Conservation (phyloP, 2,113 vertebrate genomes). For the Hypanus sabinus region DNA sequence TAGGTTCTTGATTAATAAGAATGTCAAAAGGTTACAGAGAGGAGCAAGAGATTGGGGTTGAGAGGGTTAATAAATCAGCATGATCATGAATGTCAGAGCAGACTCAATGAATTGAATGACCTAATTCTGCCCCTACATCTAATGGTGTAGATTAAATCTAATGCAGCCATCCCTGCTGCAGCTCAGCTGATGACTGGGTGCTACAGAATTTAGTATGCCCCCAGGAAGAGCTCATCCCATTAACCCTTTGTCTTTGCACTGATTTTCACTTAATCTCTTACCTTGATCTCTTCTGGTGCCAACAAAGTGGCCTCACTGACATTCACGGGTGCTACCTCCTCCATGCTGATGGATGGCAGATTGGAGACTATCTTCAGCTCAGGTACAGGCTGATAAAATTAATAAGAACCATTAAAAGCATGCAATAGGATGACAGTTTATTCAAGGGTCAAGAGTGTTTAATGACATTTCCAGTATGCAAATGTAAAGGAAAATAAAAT, state of each 20-base stretch:
- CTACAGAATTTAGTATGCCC: not conserved
- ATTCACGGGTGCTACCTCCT: slow-evolving; percentile 87
- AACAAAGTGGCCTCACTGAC: slow-evolving; percentile 76
- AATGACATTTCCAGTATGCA: no score
- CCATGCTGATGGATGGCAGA: slow-evolving; percentile 81
- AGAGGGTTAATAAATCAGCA: no score
- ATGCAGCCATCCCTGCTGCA: not conserved
- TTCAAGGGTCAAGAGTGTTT: not conserved
- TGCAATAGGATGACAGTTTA: not conserved
- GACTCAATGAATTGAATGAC: no score
- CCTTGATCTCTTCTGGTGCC: slow-evolving; percentile 92
- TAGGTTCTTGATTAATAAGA: no score
- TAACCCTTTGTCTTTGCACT: not conserved
- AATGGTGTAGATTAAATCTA: no score
- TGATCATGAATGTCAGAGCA: no score
- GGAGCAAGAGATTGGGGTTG: no score
- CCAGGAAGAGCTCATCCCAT: not conserved
- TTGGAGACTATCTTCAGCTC: slow-evolving; percentile 93
- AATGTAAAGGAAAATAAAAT: no score
- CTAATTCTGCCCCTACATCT: no score
- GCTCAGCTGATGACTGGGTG: not conserved
- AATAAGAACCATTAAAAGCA: slow-evolving; percentile 29
- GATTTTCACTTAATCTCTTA: slow-evolving; percentile 45
- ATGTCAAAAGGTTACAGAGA: no score
- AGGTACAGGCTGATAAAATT: slow-evolving; percentile 65